Base-by-base conservation (phyloP, 2,888 invertebrate species). In the Catocala fraxini region DNA sequence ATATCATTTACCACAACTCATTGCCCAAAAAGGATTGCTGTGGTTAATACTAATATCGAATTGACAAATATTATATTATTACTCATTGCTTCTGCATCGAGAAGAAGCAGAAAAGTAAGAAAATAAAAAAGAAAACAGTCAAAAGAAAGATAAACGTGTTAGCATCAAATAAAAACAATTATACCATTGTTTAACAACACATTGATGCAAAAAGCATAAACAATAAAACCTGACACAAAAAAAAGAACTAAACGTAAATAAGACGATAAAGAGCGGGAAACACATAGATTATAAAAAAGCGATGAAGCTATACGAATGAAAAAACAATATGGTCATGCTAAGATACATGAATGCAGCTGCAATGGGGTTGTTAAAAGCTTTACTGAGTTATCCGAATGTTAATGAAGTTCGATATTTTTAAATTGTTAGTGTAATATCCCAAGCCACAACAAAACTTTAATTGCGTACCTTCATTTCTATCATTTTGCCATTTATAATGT, bases 391-490 rank as follows among this genome's bases (percentile, higher is more conserved):
- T 54, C 66, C 63, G 74, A 70, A 74, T 82, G 86, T 90, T 87
- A 88, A 87, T 88, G 82, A 84, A 77, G 82, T 71, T 68, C 65
- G 63, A 77, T 64, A 74, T 62, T 56, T 72, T 65, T 58, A 65
- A 64, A 57, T 73, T 82, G 84, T 89, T 87, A 89, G 86, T 88
- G 79, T 85, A 62, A 67, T 66, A 74, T 86, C 91, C 91, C 90
- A 93, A 92, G 92, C 93, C 93, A 94, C 93, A 94, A 94, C 93
- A 94, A 94, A 88, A 93, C 93, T 93, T 93, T 87, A 79, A 71
- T 71, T 46, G 58, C 72, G 71, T 80, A 79, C 82, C 70, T 75
- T 54, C 70, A 73, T 82, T 89, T 84, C 81, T 86, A 84, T 79
- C 84, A 85, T 86, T 88, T 88, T 85, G 80, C 79, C 72, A 63